Conservation (phyloP, 2,888 invertebrate species). For the Lycophotia porphyrea region DNA sequence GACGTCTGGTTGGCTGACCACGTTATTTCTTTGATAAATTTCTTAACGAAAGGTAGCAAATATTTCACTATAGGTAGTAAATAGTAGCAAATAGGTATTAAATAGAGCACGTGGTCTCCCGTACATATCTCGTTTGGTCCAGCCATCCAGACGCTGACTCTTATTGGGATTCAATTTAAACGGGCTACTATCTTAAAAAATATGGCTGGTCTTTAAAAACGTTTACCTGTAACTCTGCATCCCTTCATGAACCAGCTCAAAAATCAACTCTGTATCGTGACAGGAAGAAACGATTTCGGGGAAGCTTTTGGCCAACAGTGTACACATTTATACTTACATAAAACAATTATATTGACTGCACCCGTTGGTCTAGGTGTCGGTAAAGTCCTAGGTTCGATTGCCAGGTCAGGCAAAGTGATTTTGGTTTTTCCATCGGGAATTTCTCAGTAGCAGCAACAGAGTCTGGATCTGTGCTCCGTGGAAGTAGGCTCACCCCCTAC, state of each 20-base stretch:
- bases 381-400: background rate
- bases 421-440: background rate
- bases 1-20: no score
- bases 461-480: background rate
- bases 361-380: background rate
- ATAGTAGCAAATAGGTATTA: no score
- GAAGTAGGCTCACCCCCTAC: background rate
- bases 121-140: no score
- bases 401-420: no score
- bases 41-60: no score
- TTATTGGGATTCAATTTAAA: no score
- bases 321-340: background rate
- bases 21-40: no score
- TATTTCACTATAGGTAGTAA: no score
- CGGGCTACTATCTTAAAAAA: no score
- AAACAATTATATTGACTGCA: background rate
- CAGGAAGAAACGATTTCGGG: background rate
- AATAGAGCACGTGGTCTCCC: no score
- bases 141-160: no score
- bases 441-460: background rate
- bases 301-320: background rate
- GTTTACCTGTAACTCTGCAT: background rate
- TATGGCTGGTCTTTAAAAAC: background rate
- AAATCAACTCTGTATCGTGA: background rate
- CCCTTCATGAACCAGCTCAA: background rate